phyloP scores from a whole-genome alignment of 2,113 vertebrate species.

The Dasyurus viverrinus region DNA sequence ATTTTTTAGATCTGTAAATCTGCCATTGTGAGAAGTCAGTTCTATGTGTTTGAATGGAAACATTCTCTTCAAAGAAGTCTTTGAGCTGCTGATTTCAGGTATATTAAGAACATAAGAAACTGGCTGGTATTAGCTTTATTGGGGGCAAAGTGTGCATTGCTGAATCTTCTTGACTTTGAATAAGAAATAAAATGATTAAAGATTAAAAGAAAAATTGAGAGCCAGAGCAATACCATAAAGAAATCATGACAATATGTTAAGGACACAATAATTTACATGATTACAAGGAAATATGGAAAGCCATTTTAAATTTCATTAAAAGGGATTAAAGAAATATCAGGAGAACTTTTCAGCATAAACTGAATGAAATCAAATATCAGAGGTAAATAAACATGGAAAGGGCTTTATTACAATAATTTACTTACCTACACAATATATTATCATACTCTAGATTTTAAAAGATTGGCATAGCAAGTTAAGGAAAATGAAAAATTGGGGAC shows the following conservation, averaged over 20 bases:
- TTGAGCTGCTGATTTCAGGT: background rate
- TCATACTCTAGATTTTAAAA: constrained; percentile 50
- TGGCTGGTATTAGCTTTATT: background rate
- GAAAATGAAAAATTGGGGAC: constrained; percentile 38
- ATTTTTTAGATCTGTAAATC: background rate
- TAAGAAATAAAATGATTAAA: constrained; percentile 33
- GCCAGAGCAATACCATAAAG: constrained; percentile 48
- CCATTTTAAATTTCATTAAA: constrained; percentile 70
- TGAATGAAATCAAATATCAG: constrained; percentile 57
- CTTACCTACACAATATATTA: constrained; percentile 35
- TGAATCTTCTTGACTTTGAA: constrained; percentile 36
- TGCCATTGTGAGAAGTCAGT: background rate
- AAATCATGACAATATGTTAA: constrained; percentile 52
- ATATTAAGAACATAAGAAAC: constrained; percentile 38
- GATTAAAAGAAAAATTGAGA: constrained; percentile 40
- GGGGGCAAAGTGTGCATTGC: background rate
- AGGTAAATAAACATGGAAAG: constrained; percentile 55
- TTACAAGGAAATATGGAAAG: constrained; percentile 56
- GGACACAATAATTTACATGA: constrained; percentile 59
- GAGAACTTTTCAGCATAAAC: constrained; percentile 49
- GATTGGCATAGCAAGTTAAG: background rate
- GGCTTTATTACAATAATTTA: constrained; percentile 59
- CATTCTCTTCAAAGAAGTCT: background rate
- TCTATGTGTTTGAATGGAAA: background rate
- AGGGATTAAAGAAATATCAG: constrained; percentile 58